Base-by-base conservation (phyloP, 2,797 vertebrate species). In the Artibeus jamaicensis region DNA sequence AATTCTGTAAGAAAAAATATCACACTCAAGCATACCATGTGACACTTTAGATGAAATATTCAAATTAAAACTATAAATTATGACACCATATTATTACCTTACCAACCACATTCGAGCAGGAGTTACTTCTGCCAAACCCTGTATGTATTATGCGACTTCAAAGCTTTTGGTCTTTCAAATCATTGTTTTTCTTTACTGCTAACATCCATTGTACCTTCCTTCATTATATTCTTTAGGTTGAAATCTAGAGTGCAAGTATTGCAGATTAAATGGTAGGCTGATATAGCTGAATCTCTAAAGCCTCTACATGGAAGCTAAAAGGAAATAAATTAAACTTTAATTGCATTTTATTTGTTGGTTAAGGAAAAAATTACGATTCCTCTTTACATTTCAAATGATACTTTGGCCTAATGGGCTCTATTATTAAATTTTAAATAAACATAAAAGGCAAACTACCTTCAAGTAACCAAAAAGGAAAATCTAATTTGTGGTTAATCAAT, bases 341-440 rank as follows among this genome's bases (percentile, higher is more conserved):
- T 95, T 87, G 79, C 67, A 65, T 65, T 95, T 97, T 95, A 37
- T 91, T 55, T 95, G 39, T 91, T 59, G 39, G 32, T 18, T 74
- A 95, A 59, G 32, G 46, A 46, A 26, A 78, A 86, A 93, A 93
- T 97, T 39, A 88, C 16, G 93, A 79, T 59, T 83, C 74, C 53
- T 96, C 12, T 12, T 79, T 81, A 62, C 3, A 87, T 71, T 93
- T 86, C 44, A 94, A 90, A 90, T 93, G 78, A 92, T n/a, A 96
- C 88, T 89, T 94, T 95, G 59, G 78, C 53, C 92, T 95, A 91
- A 46, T 50, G 24, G 7, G 57, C 50, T 53, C 26, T 26, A 57
- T 95, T 96, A 83, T 90, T 85, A 87, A 97, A 89, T 97, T 97
- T 32, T 44, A 77, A 95, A 34, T 96, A 84, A 96, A 78, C 34